Percentiles rank a stretch among this genome's conserved stretches.
Evolutionary conservation across 1,140 invertebrate genomes (phyloP).

Genomic region (Anagrus nilaparvatae): DNA sequence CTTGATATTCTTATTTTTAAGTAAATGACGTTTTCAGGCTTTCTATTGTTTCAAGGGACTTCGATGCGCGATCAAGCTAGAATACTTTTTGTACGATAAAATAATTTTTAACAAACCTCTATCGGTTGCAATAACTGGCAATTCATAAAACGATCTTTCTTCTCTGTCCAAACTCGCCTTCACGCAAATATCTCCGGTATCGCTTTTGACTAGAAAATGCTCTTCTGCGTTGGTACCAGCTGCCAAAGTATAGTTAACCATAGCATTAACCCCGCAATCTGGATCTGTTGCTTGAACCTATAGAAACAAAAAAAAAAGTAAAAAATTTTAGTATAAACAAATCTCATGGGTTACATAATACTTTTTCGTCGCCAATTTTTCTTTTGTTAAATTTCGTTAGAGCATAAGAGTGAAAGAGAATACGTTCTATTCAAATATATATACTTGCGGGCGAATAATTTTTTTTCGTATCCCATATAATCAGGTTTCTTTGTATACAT

Average conservation of each 20-base stretch:
- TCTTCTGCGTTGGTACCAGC: conserved; percentile 54
- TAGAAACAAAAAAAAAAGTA: conserved; percentile 26
- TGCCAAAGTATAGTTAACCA: conserved; percentile 85
- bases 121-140: conserved; percentile 89
- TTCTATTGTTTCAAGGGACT: too few relatives aligned
- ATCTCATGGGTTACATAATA: not conserved
- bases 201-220: conserved; percentile 69
- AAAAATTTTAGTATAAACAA: not conserved
- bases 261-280: conserved; percentile 88
- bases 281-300: conserved; percentile 90
- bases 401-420: too few relatives aligned
- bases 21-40: too few relatives aligned
- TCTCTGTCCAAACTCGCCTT: conserved; percentile 78
- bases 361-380: not conserved
- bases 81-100: too few relatives aligned
- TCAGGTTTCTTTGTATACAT: too few relatives aligned
- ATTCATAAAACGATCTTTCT: conserved; percentile 71
- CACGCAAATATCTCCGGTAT: conserved; percentile 84
- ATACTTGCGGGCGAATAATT: conserved; percentile 4
- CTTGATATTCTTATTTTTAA: too few relatives aligned
- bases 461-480: too few relatives aligned
- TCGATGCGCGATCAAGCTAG: too few relatives aligned
- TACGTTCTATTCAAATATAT: not conserved
- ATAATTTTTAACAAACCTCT: conserved; percentile 77
- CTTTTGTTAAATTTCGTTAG: too few relatives aligned